Percentiles rank a stretch among this genome's conserved stretches.
phyloP scores from a whole-genome alignment of 1,140 invertebrate genomes.

The Nixonia krombeini region DNA sequence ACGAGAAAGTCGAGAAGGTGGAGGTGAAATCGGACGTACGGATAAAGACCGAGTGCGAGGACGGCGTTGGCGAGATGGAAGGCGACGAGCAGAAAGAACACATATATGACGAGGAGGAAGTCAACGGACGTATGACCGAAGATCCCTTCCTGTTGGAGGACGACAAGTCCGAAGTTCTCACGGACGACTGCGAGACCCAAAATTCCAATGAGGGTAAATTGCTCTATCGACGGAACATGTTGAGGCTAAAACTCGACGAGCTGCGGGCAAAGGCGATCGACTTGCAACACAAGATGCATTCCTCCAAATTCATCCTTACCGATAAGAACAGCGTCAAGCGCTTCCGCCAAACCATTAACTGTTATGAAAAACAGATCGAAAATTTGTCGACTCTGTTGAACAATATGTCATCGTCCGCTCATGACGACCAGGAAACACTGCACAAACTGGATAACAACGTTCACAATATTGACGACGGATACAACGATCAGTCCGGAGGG shows the following conservation, averaged over 20 bases:
- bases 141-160: too few species aligned
- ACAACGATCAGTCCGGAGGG: not conserved
- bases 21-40: too few species aligned
- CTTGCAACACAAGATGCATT: conserved; percentile 7
- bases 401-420: conserved; percentile 9
- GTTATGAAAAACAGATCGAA: conserved; percentile 26
- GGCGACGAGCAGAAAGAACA: too few species aligned
- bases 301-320: not conserved
- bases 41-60: too few species aligned
- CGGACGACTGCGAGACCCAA: not conserved
- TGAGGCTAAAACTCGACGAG: conserved; percentile 14
- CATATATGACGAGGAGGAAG: too few species aligned
- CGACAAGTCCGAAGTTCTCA: too few species aligned
- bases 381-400: conserved; percentile 17
- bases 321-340: conserved; percentile 2
- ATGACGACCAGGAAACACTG: too few species aligned
- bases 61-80: too few species aligned
- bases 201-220: conserved; percentile 2
- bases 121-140: too few species aligned
- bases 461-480: not conserved
- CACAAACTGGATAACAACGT: not conserved
- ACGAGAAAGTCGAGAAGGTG: too few species aligned
- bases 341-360: conserved; percentile 11
- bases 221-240: conserved; percentile 3
- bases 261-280: conserved; percentile 15